Percentiles rank a stretch among this genome's conserved stretches.
Evolutionary conservation across 2,888 invertebrate genomes (phyloP).

Genomic region (Adelognathus sp.): DNA sequence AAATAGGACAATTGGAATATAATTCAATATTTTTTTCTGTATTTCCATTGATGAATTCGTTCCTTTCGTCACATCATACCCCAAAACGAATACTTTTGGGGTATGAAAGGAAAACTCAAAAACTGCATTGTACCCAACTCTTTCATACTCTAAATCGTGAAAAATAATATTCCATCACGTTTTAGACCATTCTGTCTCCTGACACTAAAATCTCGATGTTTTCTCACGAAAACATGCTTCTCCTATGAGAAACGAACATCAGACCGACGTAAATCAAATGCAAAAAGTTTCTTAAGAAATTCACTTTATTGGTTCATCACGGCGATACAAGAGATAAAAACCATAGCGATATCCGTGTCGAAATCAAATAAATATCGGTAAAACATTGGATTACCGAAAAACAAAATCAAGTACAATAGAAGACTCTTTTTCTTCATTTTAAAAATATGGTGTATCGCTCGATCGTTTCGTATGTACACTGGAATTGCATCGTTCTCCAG

Average conservation of each 20-base stretch:
- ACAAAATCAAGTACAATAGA: conserved; percentile 30
- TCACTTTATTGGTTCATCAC: conserved; percentile 63
- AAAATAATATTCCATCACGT: too few relatives aligned
- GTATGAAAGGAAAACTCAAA: too few relatives aligned
- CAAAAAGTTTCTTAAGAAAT: conserved; percentile 47
- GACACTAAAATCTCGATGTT: too few relatives aligned
- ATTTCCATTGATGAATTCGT: too few relatives aligned
- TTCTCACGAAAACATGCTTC: too few relatives aligned
- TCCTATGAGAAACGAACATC: background rate
- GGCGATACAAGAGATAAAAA: conserved; percentile 60
- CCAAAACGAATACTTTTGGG: too few relatives aligned
- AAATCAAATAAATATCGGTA: conserved; percentile 65
- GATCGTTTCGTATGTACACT: conserved; percentile 45
- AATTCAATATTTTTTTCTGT: too few relatives aligned
- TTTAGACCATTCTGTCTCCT: too few relatives aligned
- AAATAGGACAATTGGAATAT: too few relatives aligned
- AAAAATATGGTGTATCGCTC: conserved; percentile 32
- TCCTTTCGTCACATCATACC: too few relatives aligned
- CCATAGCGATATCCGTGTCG: conserved; percentile 58
- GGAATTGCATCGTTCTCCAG: background rate
- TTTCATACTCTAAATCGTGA: too few relatives aligned
- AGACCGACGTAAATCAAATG: background rate
- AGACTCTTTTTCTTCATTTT: conserved; percentile 6
- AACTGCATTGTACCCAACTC: too few relatives aligned
- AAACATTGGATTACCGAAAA: conserved; percentile 38